Base-by-base conservation (phyloP, 1,140 invertebrate species). In the honey bee (Apis mellifera) region DNA sequence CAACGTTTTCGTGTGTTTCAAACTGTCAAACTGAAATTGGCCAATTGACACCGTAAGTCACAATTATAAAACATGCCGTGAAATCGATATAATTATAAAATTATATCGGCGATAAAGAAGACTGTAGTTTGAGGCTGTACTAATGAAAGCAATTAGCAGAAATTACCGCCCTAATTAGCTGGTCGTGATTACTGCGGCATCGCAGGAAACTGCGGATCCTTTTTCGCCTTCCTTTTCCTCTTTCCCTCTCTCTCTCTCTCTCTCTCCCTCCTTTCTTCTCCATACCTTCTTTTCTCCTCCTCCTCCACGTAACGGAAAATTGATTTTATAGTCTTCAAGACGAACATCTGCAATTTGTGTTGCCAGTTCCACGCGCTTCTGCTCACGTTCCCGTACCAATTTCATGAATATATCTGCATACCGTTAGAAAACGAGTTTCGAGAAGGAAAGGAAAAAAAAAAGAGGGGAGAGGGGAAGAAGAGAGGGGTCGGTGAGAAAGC, bases 101-200 rank as follows among this genome's bases (percentile, higher is more conserved):
- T 86, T 86, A 85, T 71, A 26, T 64, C 70, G 54, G 32, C 75
- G 59, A 83, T 59, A 86, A 82, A 82, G 69, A 86, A 86, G 60
- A 52, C 68, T 23, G 60, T 26, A 59, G 54, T 66, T 65, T 54
- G 55, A 42, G 54, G 32, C 62, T 78, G 74, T 71, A 78, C 70
- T 71, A 86, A 86, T 74, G 84, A 73, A 78, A 74, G 69, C 84
- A 83, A 83, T 86, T 86, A 86, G 48, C 79, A 75, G 65, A 75
- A 83, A 78, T 83, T 83, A 86, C 73, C 62, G 84, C 26, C 69
- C 70, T 83, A 83, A 86, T 86, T 86, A 86, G 80, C 59, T 60
- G 70, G 42, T 70, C 70, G 74, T 64, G 79, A 86, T 86, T 86
- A 78, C 79, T 26, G 57, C 65, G n/a, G 70, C 54, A 26, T 83